These are phyloP conservation scores for Globodera ellingtonae DNA, from an alignment of 1,140 invertebrate genomes.

Conservation along the genomic window DNA sequence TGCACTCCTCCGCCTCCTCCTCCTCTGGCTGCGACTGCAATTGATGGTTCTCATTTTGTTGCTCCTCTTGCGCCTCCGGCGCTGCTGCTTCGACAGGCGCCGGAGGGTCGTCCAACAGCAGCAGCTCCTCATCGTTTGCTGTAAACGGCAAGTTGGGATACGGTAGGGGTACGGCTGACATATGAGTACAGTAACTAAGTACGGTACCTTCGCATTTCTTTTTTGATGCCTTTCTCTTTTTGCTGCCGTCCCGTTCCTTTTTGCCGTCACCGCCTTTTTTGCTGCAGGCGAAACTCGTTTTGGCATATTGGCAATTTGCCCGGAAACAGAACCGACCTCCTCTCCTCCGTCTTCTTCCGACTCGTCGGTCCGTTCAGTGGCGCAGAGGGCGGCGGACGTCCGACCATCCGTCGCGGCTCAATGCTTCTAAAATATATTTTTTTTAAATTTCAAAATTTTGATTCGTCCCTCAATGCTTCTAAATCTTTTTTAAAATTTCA, in stretches of 20 bases:
- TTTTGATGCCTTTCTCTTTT: constrained; percentile 12
- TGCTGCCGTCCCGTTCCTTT: neutral
- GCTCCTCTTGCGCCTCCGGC: constrained; percentile 6
- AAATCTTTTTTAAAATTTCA: too few relatives aligned
- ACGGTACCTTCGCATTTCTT: neutral
- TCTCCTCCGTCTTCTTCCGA: neutral
- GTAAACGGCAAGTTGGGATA: neutral
- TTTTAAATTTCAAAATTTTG: too few relatives aligned
- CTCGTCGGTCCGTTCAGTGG: neutral
- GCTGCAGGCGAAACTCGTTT: neutral
- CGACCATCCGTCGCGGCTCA: neutral
- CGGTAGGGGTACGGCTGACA: neutral
- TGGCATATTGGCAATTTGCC: too few relatives aligned
- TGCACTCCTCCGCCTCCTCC: neutral
- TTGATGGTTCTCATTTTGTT: constrained; percentile 1
- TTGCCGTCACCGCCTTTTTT: neutral
- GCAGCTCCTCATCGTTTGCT: neutral
- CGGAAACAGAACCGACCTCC: neutral
- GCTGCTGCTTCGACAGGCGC: neutral
- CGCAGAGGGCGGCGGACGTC: neutral
- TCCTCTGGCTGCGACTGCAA: neutral
- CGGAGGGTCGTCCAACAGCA: neutral
- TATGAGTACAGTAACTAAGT: neutral
- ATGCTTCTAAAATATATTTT: neutral
- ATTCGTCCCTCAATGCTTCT: too few relatives aligned